Base-by-base conservation (phyloP, 2,888 invertebrate species). In the Dorcus parallelipipedus region DNA sequence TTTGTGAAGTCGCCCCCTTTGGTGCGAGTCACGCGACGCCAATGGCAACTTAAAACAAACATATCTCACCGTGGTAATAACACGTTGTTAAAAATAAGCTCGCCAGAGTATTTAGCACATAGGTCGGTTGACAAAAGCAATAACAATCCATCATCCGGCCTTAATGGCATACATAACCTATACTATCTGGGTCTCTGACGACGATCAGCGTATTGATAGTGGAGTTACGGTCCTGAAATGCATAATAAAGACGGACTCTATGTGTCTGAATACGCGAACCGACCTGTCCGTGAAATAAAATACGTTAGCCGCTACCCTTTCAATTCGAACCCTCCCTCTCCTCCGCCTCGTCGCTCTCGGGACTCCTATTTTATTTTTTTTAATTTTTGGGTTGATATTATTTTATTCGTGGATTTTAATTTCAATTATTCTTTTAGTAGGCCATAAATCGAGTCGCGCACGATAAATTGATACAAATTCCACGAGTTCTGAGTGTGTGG, bases 401-500 rank as follows among this genome's bases (percentile, higher is more conserved):
- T 33, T 33, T 33, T 33, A 33, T 33, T 33, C 26, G 26, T 33
- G 26, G 26, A 33, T 33, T 33, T 33, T 33, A 33, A 33, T 33
- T 33, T 33, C 56, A 56, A 50, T 56, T 50, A 56, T 56, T 56
- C 56, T 56, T 51, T 50, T 47, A 49, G 56, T 47, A 51, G 43
- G 20, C 51, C 49, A 45, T 56, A 56, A 56, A 56, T 56, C 51
- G 51, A 56, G 45, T 51, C 38, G 50, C 43, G 59, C 51, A 56
- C 51, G 50, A 63, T 60, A 61, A 63, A 63, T 63, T 61, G 63
- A 58, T 60, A 63, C 55, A 63, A 60, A 59, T 60, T 59, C 59
- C 55, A 33, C 51, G 49, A 54, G 23, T 49, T 61, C 71, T 60
- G 69, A 71, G 73, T 74, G 74, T 74, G 73, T 72, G 74, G 74